Percentiles rank a stretch among this genome's conserved stretches.
These are phyloP conservation scores for Conops quadrifasciatus DNA, from an alignment of 2,888 invertebrate genomes.

Conservation along the genomic window DNA sequence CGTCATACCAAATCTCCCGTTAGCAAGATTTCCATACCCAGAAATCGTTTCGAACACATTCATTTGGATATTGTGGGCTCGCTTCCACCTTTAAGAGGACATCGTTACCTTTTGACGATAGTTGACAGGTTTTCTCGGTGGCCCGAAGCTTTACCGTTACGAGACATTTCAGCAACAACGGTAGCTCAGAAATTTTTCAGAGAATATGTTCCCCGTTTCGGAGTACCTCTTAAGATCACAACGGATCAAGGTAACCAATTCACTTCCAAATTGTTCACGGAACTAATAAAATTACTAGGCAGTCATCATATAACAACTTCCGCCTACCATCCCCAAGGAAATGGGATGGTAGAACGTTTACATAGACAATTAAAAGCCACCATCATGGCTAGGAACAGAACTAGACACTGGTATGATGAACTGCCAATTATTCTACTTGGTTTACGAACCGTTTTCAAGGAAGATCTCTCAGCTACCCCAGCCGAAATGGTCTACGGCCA, in stretches of 20 bases:
- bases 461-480: constrained; percentile 11
- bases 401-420: not conserved
- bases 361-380: too few species aligned
- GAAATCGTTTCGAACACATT: too few species aligned
- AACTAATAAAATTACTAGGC: constrained; percentile 11
- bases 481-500: constrained; percentile 15
- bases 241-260: constrained; percentile 40
- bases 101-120: too few species aligned
- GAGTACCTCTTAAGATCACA: constrained; percentile 36
- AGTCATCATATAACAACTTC: too few species aligned
- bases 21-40: too few species aligned
- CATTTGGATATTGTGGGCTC: too few species aligned
- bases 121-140: constrained; percentile 49
- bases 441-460: constrained; percentile 9
- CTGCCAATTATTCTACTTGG: constrained; percentile 1
- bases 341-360: constrained; percentile 29
- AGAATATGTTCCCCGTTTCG: constrained; percentile 38
- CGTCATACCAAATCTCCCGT: too few species aligned
- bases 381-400: constrained; percentile 1
- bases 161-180: constrained; percentile 42
- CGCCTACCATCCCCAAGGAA: constrained; percentile 11
- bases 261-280: constrained; percentile 6
- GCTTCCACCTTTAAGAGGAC: too few species aligned
- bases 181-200: constrained; percentile 31
- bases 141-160: constrained; percentile 46